Conservation (phyloP, 2,113 vertebrate species). For the Leucoraja erinaceus region DNA sequence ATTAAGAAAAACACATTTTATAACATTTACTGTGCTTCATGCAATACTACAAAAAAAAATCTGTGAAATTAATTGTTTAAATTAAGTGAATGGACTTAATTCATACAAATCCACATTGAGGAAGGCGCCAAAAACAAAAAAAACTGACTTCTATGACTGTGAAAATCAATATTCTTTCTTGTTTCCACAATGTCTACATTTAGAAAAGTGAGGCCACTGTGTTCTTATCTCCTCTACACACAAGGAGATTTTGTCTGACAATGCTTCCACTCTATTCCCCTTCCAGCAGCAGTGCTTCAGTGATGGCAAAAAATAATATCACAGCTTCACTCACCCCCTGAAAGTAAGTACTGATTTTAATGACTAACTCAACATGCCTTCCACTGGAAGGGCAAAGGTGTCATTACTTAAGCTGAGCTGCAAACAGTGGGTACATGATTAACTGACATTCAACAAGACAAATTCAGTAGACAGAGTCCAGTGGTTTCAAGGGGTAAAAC, state of each 20-base stretch:
- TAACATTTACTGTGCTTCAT: background rate
- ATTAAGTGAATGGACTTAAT: background rate
- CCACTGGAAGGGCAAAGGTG: background rate
- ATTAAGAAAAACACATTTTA: background rate
- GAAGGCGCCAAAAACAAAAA: background rate
- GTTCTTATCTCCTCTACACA: background rate
- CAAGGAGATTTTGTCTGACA: background rate
- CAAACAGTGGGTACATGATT: background rate
- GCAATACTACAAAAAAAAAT: background rate
- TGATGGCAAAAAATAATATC: background rate
- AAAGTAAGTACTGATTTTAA: background rate
- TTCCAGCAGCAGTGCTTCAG: background rate
- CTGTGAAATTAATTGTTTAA: background rate
- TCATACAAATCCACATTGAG: background rate
- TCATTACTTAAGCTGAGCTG: slow-evolving; percentile 10
- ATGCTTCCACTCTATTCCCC: background rate
- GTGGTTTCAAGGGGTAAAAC: too few relatives aligned
- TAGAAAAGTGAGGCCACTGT: background rate
- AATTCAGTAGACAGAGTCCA: too few relatives aligned
- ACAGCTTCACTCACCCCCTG: background rate
- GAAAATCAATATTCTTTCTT: background rate
- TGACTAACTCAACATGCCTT: background rate
- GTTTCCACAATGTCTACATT: slow-evolving; percentile 29
- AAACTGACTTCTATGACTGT: background rate
- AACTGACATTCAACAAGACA: background rate